These are phyloP conservation scores for Pongo pygmaeus DNA, from an alignment of 2,113 vertebrate genomes.

Conservation along the genomic window DNA sequence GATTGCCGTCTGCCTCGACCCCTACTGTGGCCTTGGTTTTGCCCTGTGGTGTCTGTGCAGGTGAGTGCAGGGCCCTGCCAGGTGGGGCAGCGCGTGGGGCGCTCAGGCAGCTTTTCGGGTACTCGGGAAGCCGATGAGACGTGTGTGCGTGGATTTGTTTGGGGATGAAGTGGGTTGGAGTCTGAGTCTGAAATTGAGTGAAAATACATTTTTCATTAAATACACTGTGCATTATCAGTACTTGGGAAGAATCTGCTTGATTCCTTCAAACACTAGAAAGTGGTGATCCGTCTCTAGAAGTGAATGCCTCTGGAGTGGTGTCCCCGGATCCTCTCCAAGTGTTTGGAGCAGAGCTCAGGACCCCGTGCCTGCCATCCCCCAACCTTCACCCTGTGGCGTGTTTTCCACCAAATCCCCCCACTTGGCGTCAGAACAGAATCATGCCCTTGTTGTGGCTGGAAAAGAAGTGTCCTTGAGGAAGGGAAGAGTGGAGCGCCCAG, in stretches of 20 bases:
- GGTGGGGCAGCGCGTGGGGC: fast-evolving
- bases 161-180: neutral
- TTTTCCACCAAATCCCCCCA: neutral
- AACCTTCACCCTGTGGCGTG: too few species aligned
- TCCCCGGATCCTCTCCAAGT: neutral
- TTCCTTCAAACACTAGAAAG: neutral
- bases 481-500: neutral
- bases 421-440: neutral
- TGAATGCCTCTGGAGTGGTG: fast-evolving
- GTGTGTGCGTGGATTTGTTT: neutral
- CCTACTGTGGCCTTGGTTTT: conserved; percentile 97
- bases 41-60: conserved; percentile 98
- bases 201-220: neutral
- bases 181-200: neutral
- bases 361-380: neutral
- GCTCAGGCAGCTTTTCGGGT: neutral
- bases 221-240: neutral
- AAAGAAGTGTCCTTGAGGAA: neutral
- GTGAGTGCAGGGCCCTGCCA: conserved; percentile 75
- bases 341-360: neutral
- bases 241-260: neutral
- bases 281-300: neutral
- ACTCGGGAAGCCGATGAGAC: neutral
- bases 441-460: neutral
- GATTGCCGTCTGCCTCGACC: conserved; percentile 97